Base-by-base conservation (phyloP, 2,888 invertebrate species). In the Volucella inflata region DNA sequence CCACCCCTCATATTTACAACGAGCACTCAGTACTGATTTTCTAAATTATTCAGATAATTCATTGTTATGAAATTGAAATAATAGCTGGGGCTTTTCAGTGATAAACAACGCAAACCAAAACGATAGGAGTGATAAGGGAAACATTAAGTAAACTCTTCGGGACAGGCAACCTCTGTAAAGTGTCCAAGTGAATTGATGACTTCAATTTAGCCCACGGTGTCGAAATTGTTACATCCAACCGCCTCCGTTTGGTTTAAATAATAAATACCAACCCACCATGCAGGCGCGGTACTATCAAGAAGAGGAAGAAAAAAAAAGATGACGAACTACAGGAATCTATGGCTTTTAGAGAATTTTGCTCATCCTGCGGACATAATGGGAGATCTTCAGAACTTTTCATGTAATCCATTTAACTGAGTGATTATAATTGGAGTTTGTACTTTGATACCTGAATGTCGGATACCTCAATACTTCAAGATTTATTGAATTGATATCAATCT, bases 141-240 rank as follows among this genome's bases (percentile, higher is more conserved):
- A 71, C 53, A 71, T 67, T 57, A 71, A 76, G 65, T 76, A 76
- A 82, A 51, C 71, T 71, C 46, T 14, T 42, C 17, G 53, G 42
- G 53, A 67, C 71, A 67, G 59, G 65, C 51, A 77, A 76, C 65
- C 71, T 67, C 71, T 82, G 82, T 67, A 77, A 78, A 83, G 72
- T 83, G 78, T 83, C 74, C 83, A 64, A 64, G 36, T 51, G 53
- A 83, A 79, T 83, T 79, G 83, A 83, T 74, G 74, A 40, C 83
- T 75, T 70, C 74, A 83, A 75, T 83, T 79, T 55, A 64, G 30
- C 38, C 67, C 42, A 60, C 50, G 51, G 55, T 55, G 42, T 77
- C 51, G 44, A 14, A 14, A 50, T 14, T 17, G 12, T 40, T 53
- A 50, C 8, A 12, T 12, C 11, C 36, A 57, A 36, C 48, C 50